Conservation (phyloP, 2,797 vertebrate genomes). For the Amphiprion clarkii region DNA sequence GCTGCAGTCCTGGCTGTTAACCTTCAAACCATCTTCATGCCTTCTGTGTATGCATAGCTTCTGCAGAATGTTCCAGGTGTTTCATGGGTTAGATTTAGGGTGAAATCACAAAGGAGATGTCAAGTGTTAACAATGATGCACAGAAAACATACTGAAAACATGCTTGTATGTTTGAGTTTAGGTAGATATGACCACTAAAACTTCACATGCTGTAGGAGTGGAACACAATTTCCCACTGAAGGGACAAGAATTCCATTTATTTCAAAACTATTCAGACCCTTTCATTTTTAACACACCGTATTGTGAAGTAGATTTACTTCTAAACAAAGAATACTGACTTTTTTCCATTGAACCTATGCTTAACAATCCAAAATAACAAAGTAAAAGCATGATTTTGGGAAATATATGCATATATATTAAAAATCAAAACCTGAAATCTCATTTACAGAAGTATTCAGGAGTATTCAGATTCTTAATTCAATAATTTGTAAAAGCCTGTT, state of each 20-base stretch:
- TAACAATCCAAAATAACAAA: not conserved
- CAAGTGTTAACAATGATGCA: slow-evolving; percentile 16
- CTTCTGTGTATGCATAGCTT: slow-evolving; percentile 26
- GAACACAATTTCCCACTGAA: not conserved
- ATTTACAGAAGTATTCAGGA: no score
- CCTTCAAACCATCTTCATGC: slow-evolving; percentile 13
- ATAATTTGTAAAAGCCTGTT: no score
- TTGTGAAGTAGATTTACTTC: not conserved
- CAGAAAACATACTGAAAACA: slow-evolving; percentile 5
- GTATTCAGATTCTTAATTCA: no score
- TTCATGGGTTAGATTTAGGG: slow-evolving; percentile 36
- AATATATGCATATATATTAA: not conserved
- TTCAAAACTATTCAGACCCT: no score
- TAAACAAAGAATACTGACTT: not conserved
- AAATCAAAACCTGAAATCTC: no score
- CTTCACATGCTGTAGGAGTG: not conserved
- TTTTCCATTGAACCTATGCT: not conserved
- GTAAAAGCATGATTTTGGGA: not conserved
- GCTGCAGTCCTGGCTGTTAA: slow-evolving; percentile 25
- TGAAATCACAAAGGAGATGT: slow-evolving; percentile 43
- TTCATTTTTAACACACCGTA: no score
- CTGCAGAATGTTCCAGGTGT: slow-evolving; percentile 43
- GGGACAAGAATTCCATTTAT: no score
- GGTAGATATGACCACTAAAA: slow-evolving; percentile 23
- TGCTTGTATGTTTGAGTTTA: slow-evolving; percentile 8